These are phyloP conservation scores for Margaritifera margaritifera DNA, from an alignment of 2,888 invertebrate genomes.

Conservation along the genomic window DNA sequence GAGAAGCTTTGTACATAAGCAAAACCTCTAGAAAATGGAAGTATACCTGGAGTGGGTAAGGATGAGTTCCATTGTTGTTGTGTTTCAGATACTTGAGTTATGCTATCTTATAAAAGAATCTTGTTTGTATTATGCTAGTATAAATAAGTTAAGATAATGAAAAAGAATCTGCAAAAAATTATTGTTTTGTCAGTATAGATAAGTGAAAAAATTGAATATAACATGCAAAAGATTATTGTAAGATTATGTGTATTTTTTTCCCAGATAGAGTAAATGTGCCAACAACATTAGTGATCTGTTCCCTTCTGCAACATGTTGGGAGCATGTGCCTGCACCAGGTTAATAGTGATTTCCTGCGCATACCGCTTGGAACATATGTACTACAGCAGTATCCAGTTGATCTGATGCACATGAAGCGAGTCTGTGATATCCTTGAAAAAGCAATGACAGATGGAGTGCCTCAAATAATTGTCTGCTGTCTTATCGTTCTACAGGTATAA, in stretches of 20 bases:
- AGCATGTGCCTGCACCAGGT: conserved; percentile 70
- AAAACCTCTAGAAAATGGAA: too few relatives aligned
- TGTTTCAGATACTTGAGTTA: too few relatives aligned
- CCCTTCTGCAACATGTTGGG: conserved; percentile 68
- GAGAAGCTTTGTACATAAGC: too few relatives aligned
- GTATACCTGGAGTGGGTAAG: too few relatives aligned
- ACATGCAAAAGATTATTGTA: too few relatives aligned
- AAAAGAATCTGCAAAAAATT: too few relatives aligned
- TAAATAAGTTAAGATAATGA: too few relatives aligned
- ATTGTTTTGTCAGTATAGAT: too few relatives aligned
- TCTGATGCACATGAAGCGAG: conserved; percentile 58
- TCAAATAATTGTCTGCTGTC: conserved; percentile 62
- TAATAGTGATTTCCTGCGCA: conserved; percentile 59
- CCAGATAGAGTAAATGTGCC: conserved; percentile 40
- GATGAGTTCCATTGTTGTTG: too few relatives aligned
- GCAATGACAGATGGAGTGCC: conserved; percentile 58
- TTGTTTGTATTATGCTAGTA: too few relatives aligned
- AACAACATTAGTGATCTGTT: conserved; percentile 50
- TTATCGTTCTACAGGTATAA: conserved; percentile 68
- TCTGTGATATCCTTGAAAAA: conserved; percentile 66
- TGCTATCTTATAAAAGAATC: too few relatives aligned
- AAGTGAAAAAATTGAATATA: too few relatives aligned
- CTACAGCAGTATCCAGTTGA: conserved; percentile 64
- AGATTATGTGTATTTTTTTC: conserved; percentile 5
- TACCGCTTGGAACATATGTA: conserved; percentile 50